phyloP scores from a whole-genome alignment of 2,113 vertebrate species.

The Phrynocephalus versicolor region DNA sequence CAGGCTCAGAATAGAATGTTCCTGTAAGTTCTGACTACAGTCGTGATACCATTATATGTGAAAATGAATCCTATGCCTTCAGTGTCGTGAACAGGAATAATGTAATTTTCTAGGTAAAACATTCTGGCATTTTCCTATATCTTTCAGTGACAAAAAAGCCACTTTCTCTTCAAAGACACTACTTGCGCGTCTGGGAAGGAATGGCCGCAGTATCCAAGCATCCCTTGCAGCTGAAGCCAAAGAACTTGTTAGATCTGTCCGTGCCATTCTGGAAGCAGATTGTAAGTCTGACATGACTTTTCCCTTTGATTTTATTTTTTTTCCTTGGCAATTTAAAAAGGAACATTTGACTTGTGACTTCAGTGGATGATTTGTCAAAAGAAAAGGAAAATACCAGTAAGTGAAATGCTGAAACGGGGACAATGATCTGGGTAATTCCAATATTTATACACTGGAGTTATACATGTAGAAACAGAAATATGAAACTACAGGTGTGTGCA shows the following conservation, averaged over 20 bases:
- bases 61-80: not conserved
- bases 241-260: conserved; percentile 84
- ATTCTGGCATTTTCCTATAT: not conserved
- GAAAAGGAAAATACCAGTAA: not conserved
- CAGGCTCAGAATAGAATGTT: not conserved
- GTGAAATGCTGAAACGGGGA: not conserved
- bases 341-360: not conserved
- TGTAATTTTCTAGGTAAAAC: conserved; percentile 9
- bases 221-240: conserved; percentile 83
- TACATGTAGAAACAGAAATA: not conserved
- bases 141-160: conserved; percentile 71
- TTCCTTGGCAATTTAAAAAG: not conserved
- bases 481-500: not conserved
- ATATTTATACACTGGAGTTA: not conserved
- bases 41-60: not conserved
- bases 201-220: conserved; percentile 66
- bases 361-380: conserved; percentile 2
- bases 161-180: conserved; percentile 63
- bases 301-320: not conserved
- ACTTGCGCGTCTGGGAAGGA: conserved; percentile 70
- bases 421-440: conserved; percentile 2
- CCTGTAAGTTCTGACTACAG: not conserved
- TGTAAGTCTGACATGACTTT: conserved; percentile 80
- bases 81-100: not conserved
- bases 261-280: conserved; percentile 84